Evolutionary conservation across 2,797 vertebrate genomes (phyloP).

Genomic region (Caiman crocodilus): DNA sequence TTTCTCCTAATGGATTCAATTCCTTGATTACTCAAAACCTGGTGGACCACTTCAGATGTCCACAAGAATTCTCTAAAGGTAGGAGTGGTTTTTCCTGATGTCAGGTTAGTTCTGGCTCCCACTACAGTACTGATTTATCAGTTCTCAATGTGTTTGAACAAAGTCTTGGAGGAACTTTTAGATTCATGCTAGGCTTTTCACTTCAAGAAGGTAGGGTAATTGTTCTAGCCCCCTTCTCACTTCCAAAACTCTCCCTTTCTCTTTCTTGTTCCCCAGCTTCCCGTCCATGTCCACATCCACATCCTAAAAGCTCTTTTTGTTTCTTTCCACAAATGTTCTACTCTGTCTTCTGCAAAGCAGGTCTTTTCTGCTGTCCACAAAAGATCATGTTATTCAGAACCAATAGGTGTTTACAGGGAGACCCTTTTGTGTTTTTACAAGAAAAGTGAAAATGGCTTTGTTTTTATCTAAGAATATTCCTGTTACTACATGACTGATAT

Average conservation of each 20-base stretch:
- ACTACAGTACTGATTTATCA: not conserved
- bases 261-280: not conserved
- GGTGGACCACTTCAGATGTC: not conserved
- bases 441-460: not conserved
- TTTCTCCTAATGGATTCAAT: not conserved
- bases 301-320: not conserved
- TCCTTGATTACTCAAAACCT: not conserved
- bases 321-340: not conserved
- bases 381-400: not conserved
- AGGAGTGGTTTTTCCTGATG: not conserved
- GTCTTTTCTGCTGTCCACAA: not conserved
- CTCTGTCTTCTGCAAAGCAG: not conserved
- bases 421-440: not conserved
- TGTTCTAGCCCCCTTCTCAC: not conserved
- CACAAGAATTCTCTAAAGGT: not conserved
- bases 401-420: not conserved
- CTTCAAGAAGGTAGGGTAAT: not conserved
- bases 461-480: not conserved
- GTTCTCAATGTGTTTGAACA: not conserved
- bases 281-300: not conserved
- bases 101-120: not conserved
- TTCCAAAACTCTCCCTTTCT: not conserved
- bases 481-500: not conserved
- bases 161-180: not conserved
- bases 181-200: not conserved